Evolutionary conservation across 2,797 vertebrate species (phyloP), one percentile per base, ranked within the genome.

Genomic region (Coracias cyanogaster): DNA sequence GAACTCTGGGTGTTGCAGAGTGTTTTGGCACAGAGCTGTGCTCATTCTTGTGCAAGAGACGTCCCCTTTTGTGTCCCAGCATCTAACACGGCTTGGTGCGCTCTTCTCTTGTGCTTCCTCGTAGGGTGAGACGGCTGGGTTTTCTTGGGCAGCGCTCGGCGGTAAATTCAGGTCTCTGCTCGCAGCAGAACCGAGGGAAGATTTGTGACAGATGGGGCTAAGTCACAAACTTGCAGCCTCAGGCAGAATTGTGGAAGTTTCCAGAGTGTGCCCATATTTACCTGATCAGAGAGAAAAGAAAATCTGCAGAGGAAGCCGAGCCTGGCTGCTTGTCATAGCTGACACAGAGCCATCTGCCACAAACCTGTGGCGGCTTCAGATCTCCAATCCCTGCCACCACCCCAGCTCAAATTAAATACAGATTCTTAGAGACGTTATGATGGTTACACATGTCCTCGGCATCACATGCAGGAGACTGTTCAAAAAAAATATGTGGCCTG

Each of bases 261-360:
- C 98, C 98, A 98, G 98, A 98, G 98, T 98, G 98, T 98, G 98
- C 98, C 98, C 98, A 98, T 98, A 99, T 99, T 99, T 99, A 99
- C 99, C 99, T 99, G 99, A 99, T 99, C 98, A 98, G 98, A 99
- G 98, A 98, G 97, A 98, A 98, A 96, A 98, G 97, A 98, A 98
- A 98, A 98, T 98, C 98, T 98, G 98, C 98, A 98, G 98, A 99
- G 98, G 98, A 99, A 99, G 98, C 98, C 95, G 97, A 98, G 98
- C 98, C 98, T 98, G 99, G 98, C 98, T 98, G 98, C 98, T 98
- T 99, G 98, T 99, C 99, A 99, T 99, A 98, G 98, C 99, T 98
- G 99, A 99, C 99, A 99, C 98, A 97, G 98, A 98, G 98, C 99
- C 99, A 99, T 99, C 99, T 99, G 99, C 99, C 99, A 98, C 98